Percentiles rank a stretch among this genome's conserved stretches.
phyloP scores from a whole-genome alignment of 1,140 invertebrate genomes.

The Caenorhabditis latens region DNA sequence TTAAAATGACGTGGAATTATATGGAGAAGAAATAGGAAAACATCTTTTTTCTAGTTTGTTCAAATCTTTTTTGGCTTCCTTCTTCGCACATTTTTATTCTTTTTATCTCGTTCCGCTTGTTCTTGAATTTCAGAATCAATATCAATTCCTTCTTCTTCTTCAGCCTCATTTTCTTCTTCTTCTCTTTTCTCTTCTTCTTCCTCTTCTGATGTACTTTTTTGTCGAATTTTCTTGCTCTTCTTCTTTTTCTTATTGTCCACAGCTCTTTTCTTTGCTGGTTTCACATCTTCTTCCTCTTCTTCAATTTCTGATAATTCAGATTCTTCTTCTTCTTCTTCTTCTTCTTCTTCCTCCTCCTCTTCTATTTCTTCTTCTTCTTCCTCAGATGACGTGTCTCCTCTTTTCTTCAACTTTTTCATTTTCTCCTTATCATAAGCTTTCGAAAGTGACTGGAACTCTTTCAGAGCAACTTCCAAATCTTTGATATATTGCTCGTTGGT shows the following conservation, averaged over 20 bases:
- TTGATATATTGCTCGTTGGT: slow-evolving; percentile 45
- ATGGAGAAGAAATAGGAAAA: neutral
- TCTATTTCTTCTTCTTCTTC: slow-evolving; percentile 51
- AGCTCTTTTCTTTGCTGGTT: neutral
- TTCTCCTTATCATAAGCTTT: slow-evolving; percentile 45
- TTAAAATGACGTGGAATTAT: too few relatives aligned
- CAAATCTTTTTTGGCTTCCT: slow-evolving; percentile 22
- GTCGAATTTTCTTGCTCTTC: neutral
- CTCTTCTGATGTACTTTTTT: slow-evolving; percentile 10
- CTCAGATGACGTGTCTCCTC: neutral
- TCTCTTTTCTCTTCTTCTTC: slow-evolving; percentile 26
- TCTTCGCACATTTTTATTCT: slow-evolving; percentile 27
- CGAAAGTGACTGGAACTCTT: slow-evolving; percentile 21
- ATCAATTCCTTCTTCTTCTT: slow-evolving; percentile 44
- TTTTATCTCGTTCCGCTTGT: slow-evolving; percentile 4
- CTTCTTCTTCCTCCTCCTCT: slow-evolving; percentile 47
- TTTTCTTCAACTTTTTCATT: slow-evolving; percentile 13
- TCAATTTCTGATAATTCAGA: slow-evolving; percentile 52
- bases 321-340: slow-evolving; percentile 32
- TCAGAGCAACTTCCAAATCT: slow-evolving; percentile 4
- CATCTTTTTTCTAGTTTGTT: neutral
- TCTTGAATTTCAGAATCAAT: slow-evolving; percentile 43
- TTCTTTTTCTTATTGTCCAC: neutral
- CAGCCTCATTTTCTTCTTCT: neutral
- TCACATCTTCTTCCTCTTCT: slow-evolving; percentile 41